phyloP scores from a whole-genome alignment of 2,797 vertebrate species.

The Propithecus deckenii region DNA sequence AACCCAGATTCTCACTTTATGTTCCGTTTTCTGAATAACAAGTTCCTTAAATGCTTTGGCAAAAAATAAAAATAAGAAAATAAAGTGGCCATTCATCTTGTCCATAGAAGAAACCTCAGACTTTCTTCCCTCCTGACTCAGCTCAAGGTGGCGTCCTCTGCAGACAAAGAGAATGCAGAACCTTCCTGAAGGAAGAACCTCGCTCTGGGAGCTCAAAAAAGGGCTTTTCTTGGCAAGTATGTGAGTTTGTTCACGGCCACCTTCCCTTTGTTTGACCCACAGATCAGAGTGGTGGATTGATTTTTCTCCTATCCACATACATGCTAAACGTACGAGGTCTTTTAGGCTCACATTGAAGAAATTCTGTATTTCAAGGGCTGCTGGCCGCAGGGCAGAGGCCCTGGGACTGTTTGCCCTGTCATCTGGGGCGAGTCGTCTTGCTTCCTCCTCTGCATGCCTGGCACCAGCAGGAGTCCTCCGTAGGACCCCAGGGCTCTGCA shows the following conservation, averaged over 20 bases:
- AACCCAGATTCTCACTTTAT: not conserved
- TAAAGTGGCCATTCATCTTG: not conserved
- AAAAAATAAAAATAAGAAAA: no score
- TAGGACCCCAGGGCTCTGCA: not conserved
- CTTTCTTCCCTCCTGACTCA: not conserved
- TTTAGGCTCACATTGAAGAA: not conserved
- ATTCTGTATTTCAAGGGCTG: not conserved
- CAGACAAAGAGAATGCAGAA: not conserved
- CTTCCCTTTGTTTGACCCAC: not conserved
- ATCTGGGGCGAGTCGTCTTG: not conserved
- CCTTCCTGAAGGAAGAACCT: not conserved
- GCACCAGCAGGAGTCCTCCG: not conserved
- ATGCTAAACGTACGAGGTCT: not conserved
- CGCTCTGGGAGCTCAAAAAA: not conserved
- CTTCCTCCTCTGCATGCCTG: not conserved
- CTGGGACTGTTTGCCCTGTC: not conserved
- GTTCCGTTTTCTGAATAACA: conserved; percentile 82
- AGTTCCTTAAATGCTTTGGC: conserved; percentile 81
- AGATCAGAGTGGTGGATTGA: not conserved
- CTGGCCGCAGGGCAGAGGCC: not conserved
- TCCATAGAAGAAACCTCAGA: conserved; percentile 13
- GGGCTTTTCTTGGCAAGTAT: not conserved
- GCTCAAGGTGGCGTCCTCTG: not conserved
- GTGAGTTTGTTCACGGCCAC: not conserved
- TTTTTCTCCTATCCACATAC: not conserved